A percentile compares a stretch with the other conserved stretches of the same genome.
Conservation (phyloP, 2,113 vertebrate genomes). For the Xenopus borealis region DNA sequence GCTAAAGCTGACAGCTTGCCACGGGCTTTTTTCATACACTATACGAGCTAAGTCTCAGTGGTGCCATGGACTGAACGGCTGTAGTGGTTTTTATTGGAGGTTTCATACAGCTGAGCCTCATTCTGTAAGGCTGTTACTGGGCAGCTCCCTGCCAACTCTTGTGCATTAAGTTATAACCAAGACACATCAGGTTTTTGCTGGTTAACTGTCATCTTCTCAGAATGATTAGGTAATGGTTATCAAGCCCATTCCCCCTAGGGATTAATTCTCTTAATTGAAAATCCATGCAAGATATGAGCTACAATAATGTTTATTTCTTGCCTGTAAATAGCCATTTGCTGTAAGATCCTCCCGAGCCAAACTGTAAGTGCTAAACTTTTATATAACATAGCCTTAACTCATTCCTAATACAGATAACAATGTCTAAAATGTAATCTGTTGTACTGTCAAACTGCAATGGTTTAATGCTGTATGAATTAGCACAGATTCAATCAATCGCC, state of each 20-base stretch:
- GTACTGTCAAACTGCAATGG: too few relatives aligned
- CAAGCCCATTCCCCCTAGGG: constrained; percentile 13
- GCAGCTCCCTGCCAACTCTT: constrained; percentile 55
- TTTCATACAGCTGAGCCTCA: constrained; percentile 71
- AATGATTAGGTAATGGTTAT: constrained; percentile 43
- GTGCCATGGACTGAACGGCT: constrained; percentile 66
- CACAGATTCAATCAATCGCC: too few relatives aligned
- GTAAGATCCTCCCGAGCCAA: neutral
- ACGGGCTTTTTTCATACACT: constrained; percentile 46
- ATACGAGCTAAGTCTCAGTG: constrained; percentile 58
- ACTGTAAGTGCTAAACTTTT: too few relatives aligned
- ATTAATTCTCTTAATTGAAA: constrained; percentile 34
- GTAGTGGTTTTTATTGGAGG: constrained; percentile 69
- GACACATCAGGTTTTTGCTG: constrained; percentile 41
- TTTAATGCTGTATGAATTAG: too few relatives aligned
- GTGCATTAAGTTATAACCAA: constrained; percentile 56
- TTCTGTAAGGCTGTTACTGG: constrained; percentile 64
- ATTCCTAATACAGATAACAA: too few relatives aligned
- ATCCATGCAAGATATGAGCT: constrained; percentile 23
- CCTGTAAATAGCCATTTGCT: neutral
- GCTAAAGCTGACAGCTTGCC: constrained; percentile 62
- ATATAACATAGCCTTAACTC: too few relatives aligned
- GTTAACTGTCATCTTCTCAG: constrained; percentile 43
- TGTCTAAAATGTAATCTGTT: too few relatives aligned
- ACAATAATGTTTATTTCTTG: constrained; percentile 3